A percentile compares a stretch with the other conserved stretches of the same genome.
Evolutionary conservation across 2,797 vertebrate genomes (phyloP).

Genomic region (Esox masquinongy): DNA sequence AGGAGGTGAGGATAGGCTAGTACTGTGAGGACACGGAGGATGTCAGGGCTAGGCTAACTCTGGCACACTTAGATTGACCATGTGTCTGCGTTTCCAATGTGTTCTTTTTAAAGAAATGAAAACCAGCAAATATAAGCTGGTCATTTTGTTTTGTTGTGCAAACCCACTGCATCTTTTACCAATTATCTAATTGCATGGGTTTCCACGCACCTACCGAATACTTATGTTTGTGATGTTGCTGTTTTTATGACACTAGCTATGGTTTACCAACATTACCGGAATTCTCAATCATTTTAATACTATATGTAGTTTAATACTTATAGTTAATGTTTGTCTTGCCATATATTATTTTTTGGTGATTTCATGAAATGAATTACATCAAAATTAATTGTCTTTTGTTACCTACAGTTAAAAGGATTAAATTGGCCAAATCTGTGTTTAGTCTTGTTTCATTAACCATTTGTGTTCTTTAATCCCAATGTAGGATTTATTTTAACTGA

Average conservation of each 20-base stretch:
- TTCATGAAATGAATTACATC: not conserved
- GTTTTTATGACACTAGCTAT: no score
- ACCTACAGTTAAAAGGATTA: not conserved
- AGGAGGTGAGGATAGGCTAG: slow-evolving; percentile 88
- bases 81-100: no score
- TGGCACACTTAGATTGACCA: not conserved
- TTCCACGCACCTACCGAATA: no score
- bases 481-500: not conserved
- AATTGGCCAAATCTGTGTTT: not conserved
- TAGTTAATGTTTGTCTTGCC: not conserved
- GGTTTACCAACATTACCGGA: slow-evolving; percentile 9
- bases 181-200: no score
- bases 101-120: no score
- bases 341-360: not conserved
- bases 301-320: not conserved
- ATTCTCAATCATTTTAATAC: not conserved
- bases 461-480: not conserved
- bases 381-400: not conserved
- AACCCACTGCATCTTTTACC: no score
- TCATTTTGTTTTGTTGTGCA: no score
- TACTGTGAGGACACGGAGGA: slow-evolving; percentile 74
- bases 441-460: not conserved
- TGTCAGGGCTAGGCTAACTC: not conserved
- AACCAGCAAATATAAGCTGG: no score
- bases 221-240: no score